phyloP scores from a whole-genome alignment of 2,113 vertebrate species.

The Pogonocichla stellata region DNA sequence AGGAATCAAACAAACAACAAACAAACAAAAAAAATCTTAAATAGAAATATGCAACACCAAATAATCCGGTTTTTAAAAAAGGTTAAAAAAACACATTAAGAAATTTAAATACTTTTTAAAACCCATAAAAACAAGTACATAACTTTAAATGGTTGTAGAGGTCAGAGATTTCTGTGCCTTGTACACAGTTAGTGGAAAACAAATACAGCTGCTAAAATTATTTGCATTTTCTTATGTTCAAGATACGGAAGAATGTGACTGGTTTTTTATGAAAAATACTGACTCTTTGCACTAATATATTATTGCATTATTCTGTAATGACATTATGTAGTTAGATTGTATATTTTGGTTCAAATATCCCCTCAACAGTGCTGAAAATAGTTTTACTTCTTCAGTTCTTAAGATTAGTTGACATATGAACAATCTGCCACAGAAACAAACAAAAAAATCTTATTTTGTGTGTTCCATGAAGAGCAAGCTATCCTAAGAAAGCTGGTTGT shows the following conservation, averaged over 20 bases:
- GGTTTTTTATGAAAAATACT: neutral
- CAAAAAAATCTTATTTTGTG: neutral
- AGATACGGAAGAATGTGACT: neutral
- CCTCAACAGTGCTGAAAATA: neutral
- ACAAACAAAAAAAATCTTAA: neutral
- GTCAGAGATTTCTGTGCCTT: neutral
- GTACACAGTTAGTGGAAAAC: neutral
- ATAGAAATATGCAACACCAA: neutral
- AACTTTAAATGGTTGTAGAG: neutral
- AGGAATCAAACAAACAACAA: neutral
- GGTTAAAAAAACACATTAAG: neutral
- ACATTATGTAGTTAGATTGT: neutral
- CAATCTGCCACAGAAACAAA: neutral
- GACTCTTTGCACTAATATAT: neutral
- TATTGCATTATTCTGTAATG: neutral
- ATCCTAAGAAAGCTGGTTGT: neutral
- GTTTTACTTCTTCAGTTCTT: neutral
- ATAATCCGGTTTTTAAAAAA: rapidly evolving
- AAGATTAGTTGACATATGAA: neutral
- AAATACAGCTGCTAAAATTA: neutral
- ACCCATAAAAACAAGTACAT: neutral
- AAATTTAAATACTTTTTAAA: neutral
- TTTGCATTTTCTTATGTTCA: neutral
- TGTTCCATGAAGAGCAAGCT: neutral
- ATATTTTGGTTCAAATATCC: neutral